Evolutionary conservation across 2,113 vertebrate genomes (phyloP), one percentile per base, ranked within the genome.

Genomic region (Spizaetus ornatus): DNA sequence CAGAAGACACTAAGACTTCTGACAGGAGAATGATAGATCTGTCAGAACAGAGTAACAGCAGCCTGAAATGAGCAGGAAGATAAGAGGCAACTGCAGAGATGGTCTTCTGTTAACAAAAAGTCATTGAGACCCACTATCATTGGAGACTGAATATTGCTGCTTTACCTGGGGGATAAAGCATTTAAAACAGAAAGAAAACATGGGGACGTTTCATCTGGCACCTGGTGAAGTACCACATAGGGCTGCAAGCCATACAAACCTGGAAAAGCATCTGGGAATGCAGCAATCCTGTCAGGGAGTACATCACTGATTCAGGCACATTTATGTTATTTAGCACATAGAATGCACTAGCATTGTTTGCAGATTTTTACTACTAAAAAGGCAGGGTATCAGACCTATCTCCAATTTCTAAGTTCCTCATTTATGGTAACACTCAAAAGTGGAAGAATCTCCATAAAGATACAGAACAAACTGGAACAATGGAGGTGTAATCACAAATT

Each of bases 121-220:
- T 45, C 62, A 62, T 7, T 0, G 0, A 48, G 48, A 59, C 5
- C 1, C 3, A 72, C 25, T 45, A 1, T 29, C 45, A 56, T 0
- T 1, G 17, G 59, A 67, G 45, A 31, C 22, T 26, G 45, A 42
- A 21, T 15, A 21, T 32, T 69, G 27, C 29, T 80, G 40, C 50
- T 82, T 27, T 45, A 65, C 43, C 76, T 32, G 47, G 22, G 14
- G 38, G 19, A 77, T 31, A 52, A 56, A 66, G 55, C 58, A 27
- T 43, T 77, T 52, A 66, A 36, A 69, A 2, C 8, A 86, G 53
- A 45, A 47, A 45, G 32, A 11, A 71, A 80, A 53, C 1, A 16
- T 2, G 18, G 48, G 23, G 62, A 29, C 43, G 16, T 55, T 77
- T 63, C 69, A 47, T 36, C 45, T 62, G 53, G 17, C 47, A 31